Conservation (phyloP, 2,113 vertebrate species). For the Neogale vison region DNA sequence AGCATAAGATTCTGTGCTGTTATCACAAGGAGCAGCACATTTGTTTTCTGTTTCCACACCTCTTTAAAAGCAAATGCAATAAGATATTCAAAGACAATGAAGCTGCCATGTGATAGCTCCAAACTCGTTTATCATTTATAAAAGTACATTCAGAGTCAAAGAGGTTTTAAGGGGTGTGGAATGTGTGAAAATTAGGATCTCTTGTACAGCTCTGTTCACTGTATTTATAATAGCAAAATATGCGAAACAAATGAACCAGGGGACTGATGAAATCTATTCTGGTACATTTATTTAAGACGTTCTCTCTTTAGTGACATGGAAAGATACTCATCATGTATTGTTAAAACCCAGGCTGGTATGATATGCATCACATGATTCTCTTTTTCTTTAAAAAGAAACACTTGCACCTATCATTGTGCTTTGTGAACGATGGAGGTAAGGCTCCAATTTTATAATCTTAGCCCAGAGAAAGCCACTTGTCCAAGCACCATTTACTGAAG, state of each 20-base stretch:
- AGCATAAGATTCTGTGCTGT: neutral
- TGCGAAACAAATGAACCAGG: neutral
- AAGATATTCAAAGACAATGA: constrained; percentile 31
- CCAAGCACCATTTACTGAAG: neutral
- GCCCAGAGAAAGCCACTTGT: neutral
- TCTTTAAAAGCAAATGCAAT: constrained; percentile 48
- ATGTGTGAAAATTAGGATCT: neutral
- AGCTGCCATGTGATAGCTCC: neutral
- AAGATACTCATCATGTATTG: neutral
- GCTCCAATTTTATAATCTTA: neutral
- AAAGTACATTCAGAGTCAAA: neutral
- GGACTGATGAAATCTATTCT: neutral
- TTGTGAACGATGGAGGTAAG: neutral
- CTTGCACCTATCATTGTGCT: neutral
- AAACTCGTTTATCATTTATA: constrained; percentile 46
- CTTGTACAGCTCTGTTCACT: neutral
- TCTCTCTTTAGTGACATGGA: neutral
- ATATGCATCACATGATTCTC: neutral
- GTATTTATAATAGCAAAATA: neutral
- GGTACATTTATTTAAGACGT: neutral
- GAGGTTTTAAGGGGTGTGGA: neutral
- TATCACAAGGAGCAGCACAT: neutral
- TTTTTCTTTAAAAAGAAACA: constrained; percentile 32
- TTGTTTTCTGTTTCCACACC: neutral
- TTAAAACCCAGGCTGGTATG: neutral